These are phyloP conservation scores for Phenganax stokvisi DNA, from an alignment of 92 coral and sea anemone species.

Conservation along the genomic window DNA sequence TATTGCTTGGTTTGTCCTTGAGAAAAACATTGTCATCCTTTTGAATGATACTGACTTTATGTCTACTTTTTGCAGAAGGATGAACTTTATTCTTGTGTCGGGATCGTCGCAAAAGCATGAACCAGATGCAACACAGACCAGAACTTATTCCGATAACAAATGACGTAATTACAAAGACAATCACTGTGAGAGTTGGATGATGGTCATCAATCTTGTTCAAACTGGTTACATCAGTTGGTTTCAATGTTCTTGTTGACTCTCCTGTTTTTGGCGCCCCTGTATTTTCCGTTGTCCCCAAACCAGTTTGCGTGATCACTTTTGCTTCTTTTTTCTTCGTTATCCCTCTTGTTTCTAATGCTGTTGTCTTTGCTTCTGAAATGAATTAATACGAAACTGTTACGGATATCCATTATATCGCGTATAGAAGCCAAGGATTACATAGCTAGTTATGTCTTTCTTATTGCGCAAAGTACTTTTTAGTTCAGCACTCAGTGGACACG, in stretches of 20 bases:
- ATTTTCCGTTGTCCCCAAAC: neutral
- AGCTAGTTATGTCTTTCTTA: neutral
- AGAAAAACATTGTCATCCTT: neutral
- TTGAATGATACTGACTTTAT: neutral
- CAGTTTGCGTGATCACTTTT: neutral
- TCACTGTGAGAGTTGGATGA: neutral
- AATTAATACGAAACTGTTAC: neutral
- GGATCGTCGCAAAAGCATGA: neutral
- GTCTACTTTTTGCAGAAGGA: neutral
- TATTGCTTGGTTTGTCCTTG: neutral
- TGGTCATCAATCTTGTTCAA: neutral
- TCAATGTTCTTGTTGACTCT: neutral
- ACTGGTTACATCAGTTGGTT: neutral
- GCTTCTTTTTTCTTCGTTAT: no score
- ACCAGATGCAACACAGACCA: neutral
- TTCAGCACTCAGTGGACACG: neutral
- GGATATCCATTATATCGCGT: neutral
- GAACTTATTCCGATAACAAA: neutral
- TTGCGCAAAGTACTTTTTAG: neutral
- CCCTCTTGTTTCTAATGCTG: neutral
- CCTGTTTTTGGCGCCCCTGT: neutral
- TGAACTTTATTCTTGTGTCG: slow-evolving; percentile 3
- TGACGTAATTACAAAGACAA: neutral
- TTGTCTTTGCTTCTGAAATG: neutral
- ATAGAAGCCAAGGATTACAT: neutral